A percentile compares a stretch with the other conserved stretches of the same genome.
Evolutionary conservation across 2,888 invertebrate genomes (phyloP).

Genomic region (Andrena bicolor): DNA sequence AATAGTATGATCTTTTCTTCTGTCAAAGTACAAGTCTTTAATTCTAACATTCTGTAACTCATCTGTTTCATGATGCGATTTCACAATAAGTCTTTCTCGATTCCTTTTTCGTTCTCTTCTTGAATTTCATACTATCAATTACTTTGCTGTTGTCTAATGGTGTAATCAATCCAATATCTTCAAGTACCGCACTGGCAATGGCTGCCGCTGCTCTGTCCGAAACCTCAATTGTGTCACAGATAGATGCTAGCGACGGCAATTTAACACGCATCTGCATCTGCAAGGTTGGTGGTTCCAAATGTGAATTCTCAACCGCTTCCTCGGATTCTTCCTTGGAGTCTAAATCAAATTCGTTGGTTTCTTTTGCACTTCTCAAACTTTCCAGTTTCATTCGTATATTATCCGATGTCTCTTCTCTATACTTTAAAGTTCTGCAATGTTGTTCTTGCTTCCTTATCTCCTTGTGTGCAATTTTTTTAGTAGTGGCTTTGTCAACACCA

Average conservation of each 20-base stretch:
- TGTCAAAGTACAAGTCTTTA: slow-evolving; percentile 1
- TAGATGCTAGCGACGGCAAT: neutral
- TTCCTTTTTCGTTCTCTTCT: neutral
- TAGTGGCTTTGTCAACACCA: neutral
- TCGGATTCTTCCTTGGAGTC: neutral
- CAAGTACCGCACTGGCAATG: neutral
- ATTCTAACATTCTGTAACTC: neutral
- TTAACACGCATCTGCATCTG: neutral
- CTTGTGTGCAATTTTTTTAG: neutral
- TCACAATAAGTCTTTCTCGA: neutral
- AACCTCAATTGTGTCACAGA: neutral
- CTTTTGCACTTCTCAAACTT: slow-evolving; percentile 3
- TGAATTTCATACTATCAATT: neutral
- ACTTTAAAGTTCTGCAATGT: neutral
- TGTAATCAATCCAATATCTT: neutral
- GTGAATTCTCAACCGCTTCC: neutral
- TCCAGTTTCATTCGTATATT: too few species aligned
- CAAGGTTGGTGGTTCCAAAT: neutral
- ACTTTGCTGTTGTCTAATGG: neutral
- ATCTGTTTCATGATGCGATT: neutral
- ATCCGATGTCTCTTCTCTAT: neutral
- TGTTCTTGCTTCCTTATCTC: slow-evolving; percentile 6
- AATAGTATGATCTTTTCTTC: slow-evolving; percentile 1
- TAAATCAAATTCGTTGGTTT: slow-evolving; percentile 2
- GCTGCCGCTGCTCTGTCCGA: neutral